phyloP scores from a whole-genome alignment of 2,113 vertebrate species.

The Lichenostomus cassidix region DNA sequence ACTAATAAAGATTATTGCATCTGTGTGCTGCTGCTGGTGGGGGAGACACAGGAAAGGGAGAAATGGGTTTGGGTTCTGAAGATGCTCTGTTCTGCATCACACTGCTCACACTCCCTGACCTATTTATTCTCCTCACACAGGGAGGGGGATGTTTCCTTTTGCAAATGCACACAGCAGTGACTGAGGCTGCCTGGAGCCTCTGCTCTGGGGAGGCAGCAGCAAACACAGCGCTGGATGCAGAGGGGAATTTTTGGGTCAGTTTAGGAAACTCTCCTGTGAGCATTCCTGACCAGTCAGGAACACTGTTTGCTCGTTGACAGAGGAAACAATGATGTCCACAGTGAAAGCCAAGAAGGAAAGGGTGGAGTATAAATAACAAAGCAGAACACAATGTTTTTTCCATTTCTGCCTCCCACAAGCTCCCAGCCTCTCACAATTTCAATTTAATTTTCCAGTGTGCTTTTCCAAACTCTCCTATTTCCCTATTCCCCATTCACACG shows the following conservation, averaged over 20 bases:
- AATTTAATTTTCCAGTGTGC: conserved; percentile 14
- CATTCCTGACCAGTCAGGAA: background rate
- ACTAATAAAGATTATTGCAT: background rate
- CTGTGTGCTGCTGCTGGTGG: background rate
- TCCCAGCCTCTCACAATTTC: background rate
- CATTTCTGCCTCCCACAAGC: conserved; percentile 45
- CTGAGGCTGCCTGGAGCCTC: background rate
- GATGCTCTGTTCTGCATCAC: background rate
- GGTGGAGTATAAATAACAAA: conserved; percentile 56
- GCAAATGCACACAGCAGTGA: background rate
- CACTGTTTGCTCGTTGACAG: background rate
- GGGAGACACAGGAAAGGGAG: background rate
- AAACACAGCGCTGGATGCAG: background rate
- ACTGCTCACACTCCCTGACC: background rate
- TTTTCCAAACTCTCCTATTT: conserved; percentile 14
- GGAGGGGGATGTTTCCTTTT: background rate
- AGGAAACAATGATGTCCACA: conserved; percentile 41
- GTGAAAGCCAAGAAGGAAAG: conserved; percentile 47
- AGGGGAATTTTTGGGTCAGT: background rate
- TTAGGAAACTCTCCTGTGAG: background rate
- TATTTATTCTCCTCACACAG: background rate
- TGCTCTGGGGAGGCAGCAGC: background rate
- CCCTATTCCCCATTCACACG: background rate
- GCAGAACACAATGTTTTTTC: conserved; percentile 52
- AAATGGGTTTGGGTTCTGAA: background rate